Conservation (phyloP, 2,113 vertebrate species). For the Alethe castanea region DNA sequence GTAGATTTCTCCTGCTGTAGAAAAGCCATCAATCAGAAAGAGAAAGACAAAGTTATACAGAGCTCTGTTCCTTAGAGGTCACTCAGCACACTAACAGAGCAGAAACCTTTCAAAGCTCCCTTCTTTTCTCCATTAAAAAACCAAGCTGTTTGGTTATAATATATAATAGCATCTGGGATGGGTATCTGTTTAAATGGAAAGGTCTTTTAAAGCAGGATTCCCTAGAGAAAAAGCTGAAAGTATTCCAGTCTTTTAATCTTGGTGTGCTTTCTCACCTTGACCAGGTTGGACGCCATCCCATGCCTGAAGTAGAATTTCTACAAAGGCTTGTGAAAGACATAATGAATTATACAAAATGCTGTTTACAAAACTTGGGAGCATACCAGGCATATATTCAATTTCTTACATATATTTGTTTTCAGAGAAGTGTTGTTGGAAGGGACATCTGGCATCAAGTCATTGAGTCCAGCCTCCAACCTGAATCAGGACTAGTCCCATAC, state of each 20-base stretch:
- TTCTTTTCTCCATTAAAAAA: background rate
- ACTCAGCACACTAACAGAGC: background rate
- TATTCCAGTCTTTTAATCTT: background rate
- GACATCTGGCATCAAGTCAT: background rate
- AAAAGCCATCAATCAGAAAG: background rate
- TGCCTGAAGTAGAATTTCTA: background rate
- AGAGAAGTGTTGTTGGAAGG: background rate
- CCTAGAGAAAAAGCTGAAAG: background rate
- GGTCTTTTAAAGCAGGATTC: background rate
- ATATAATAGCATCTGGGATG: background rate
- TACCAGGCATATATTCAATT: background rate
- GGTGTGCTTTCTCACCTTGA: background rate
- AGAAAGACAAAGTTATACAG: background rate
- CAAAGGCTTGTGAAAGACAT: background rate
- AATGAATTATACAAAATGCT: background rate
- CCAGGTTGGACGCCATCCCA: background rate
- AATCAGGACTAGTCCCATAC: background rate
- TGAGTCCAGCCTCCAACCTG: background rate
- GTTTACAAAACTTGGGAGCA: background rate
- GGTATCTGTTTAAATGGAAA: background rate
- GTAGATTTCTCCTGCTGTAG: background rate
- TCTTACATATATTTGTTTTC: background rate
- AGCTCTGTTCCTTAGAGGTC: background rate
- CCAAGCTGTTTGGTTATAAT: background rate
- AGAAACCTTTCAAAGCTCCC: background rate